phyloP scores from a whole-genome alignment of 64 coral and sea anemone genomes.

The Pocillopora verrucosa region DNA sequence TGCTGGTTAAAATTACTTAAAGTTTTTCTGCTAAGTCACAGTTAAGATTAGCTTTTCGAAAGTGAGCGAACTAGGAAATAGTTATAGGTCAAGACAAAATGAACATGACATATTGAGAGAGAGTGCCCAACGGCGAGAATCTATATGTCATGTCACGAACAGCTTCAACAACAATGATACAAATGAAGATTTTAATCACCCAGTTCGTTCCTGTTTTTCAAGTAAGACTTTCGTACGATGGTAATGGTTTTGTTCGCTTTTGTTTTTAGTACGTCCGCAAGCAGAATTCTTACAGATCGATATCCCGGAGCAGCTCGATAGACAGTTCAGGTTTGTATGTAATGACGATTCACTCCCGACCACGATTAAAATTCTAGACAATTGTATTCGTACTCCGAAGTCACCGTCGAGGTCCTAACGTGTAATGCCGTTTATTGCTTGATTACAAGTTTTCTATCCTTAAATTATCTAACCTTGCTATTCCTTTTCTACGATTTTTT shows the following conservation, averaged over 20 bases:
- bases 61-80: background rate
- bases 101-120: background rate
- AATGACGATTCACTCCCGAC: background rate
- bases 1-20: conserved; percentile 4
- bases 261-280: conserved; percentile 29
- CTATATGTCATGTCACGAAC: background rate
- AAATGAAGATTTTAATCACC: background rate
- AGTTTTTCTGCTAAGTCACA: background rate
- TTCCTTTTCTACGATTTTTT: too few species aligned
- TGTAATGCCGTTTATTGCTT: too few species aligned
- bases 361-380: background rate
- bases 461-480: too few species aligned
- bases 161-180: background rate
- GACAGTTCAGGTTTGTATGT: conserved; percentile 32
- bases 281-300: conserved; percentile 17
- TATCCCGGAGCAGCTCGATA: conserved; percentile 24
- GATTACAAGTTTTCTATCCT: too few species aligned
- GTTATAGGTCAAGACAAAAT: background rate
- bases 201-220: background rate
- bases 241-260: background rate
- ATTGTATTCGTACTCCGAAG: background rate
- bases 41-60: background rate
- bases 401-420: background rate
- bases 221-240: background rate
- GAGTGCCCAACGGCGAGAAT: background rate